Percentiles rank a stretch among this genome's conserved stretches.
Conservation (phyloP, 2,797 vertebrate genomes). For the Poeciliopsis paucimaculata region DNA sequence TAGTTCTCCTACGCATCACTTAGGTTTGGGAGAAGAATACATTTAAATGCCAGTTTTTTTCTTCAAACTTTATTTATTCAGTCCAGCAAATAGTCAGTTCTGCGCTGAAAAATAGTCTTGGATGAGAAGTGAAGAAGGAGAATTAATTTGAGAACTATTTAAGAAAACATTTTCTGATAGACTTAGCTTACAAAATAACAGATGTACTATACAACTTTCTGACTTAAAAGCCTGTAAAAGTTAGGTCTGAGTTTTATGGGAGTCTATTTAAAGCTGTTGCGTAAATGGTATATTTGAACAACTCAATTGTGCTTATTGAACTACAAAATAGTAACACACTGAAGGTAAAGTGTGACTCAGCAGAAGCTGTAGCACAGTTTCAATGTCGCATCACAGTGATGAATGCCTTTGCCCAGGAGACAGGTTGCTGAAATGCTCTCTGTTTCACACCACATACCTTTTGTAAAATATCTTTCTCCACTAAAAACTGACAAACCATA, state of each 20-base stretch:
- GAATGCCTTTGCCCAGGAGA: neutral
- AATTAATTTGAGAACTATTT: neutral
- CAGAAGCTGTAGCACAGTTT: neutral
- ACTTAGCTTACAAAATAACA: neutral
- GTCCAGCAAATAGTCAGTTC: neutral
- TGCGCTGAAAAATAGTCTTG: neutral
- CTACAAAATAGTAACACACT: neutral
- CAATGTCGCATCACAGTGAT: neutral
- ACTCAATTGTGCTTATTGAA: neutral
- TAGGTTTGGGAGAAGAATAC: neutral
- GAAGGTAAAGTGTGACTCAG: conserved; percentile 6
- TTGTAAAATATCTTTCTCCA: neutral
- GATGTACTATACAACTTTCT: neutral
- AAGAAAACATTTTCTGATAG: neutral
- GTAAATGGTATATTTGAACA: neutral
- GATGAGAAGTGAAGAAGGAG: neutral
- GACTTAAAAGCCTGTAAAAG: neutral
- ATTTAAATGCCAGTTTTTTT: neutral
- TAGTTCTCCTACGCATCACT: neutral
- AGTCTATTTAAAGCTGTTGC: neutral
- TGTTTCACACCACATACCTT: neutral
- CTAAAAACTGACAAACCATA: neutral
- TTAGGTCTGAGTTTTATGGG: neutral
- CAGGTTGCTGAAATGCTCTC: neutral
- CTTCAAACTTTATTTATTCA: neutral